Evolutionary conservation across 1,140 invertebrate species (phyloP).

Genomic region (Rhyacophila brunnea): DNA sequence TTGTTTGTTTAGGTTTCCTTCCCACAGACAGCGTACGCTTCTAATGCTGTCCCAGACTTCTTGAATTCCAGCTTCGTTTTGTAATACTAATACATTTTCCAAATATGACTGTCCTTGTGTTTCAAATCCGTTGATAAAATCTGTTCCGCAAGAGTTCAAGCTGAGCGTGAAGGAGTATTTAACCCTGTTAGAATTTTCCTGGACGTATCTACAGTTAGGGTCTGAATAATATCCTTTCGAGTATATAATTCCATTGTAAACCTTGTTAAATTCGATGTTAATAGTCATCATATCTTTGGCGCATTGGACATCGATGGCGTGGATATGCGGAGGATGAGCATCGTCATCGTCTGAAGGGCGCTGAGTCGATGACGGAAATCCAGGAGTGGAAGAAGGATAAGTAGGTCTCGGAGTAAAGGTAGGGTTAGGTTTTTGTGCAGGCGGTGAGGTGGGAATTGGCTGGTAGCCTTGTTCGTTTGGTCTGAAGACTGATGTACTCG

Average conservation of each 20-base stretch:
- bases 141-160: slow-evolving; percentile 76
- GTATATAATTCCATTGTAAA: slow-evolving; percentile 78
- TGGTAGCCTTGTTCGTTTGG: slow-evolving; percentile 22
- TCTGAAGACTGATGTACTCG: slow-evolving; percentile 9
- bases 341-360: slow-evolving; percentile 29
- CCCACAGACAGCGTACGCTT: slow-evolving; percentile 77
- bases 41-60: slow-evolving; percentile 81
- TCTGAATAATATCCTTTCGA: slow-evolving; percentile 75
- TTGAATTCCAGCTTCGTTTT: slow-evolving; percentile 78
- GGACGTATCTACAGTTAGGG: slow-evolving; percentile 71
- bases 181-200: slow-evolving; percentile 65
- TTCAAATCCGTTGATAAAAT: slow-evolving; percentile 76
- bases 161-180: slow-evolving; percentile 74
- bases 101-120: slow-evolving; percentile 74
- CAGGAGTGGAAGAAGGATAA: slow-evolving; percentile 14
- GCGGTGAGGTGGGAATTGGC: slow-evolving; percentile 27
- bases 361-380: slow-evolving; percentile 3
- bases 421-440: slow-evolving; percentile 11
- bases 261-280: slow-evolving; percentile 73
- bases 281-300: slow-evolving; percentile 82
- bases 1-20: slow-evolving; percentile 74
- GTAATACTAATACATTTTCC: slow-evolving; percentile 77
- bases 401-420: slow-evolving; percentile 2
- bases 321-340: slow-evolving; percentile 72
- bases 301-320: slow-evolving; percentile 73